Base-by-base conservation (phyloP, 2,113 vertebrate genomes). In the Psilopogon haemacephalus region DNA sequence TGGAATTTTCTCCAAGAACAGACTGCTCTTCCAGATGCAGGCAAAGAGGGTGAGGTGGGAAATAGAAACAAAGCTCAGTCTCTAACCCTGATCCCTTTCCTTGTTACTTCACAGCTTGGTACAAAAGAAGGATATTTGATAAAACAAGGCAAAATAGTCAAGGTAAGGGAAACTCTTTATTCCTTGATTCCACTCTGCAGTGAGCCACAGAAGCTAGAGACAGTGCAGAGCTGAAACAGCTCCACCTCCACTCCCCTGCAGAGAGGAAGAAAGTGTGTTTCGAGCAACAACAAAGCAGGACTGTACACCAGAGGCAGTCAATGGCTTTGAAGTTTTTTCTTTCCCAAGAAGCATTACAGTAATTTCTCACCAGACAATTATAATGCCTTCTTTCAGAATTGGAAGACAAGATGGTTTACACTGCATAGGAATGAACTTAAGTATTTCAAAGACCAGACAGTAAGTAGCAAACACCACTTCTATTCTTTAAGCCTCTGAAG, bases 371-470 rank as follows among this genome's bases (percentile, higher is more conserved):
- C 54, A 59, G 65, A 52, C 37, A 73, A 16, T 73, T 46, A 62
- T n/a, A 63, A 78, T 76, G 48, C 0, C 0, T 93, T 95, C 69
- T 93, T 93, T 96, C 95, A 99, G 99, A 99, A 83, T 42, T 99
- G 99, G 99, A 99, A 99, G 96, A 99, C 98, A 75, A 98, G 99
- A 79, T 99, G 99, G 99, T 99, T 99, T 97, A 99, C 98, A 24
- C 93, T 99, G 92, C 98, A 98, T 76, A 98, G 98, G 96, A 98
- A 99, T 80, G 98, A 99, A 93, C 98, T 99, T 27, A 99, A 99
- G 83, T 99, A 99, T 97, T 99, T 99, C 96, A 99, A 99, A 96
- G 99, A 99, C 88, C 98, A 98, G 96, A 98, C 97, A 98, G 99
- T 99, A 90, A 98, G 98, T 97, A 82, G 38, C n/a, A 75, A 89